Percentiles rank a stretch among this genome's conserved stretches.
Evolutionary conservation across 2,797 vertebrate species (phyloP).

Genomic region (Lepilemur ruficaudatus): DNA sequence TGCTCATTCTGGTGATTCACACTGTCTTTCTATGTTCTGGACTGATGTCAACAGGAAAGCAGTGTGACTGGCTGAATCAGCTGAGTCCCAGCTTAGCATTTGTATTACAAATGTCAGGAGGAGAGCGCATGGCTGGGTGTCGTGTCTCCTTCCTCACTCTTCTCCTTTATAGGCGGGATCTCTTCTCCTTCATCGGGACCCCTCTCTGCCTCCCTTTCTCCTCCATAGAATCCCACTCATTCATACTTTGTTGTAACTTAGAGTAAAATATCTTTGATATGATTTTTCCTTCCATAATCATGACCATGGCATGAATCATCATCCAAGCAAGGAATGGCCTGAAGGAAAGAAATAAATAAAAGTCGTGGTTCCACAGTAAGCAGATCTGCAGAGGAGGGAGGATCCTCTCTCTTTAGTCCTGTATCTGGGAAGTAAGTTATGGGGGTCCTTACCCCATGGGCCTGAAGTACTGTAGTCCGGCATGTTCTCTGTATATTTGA

Average conservation of each 20-base stretch:
- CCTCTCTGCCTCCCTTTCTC: not conserved
- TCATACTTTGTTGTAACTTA: not conserved
- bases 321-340: not conserved
- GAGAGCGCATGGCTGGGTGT: not conserved
- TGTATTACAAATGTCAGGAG: not conserved
- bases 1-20: conserved; percentile 32
- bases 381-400: not conserved
- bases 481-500: not conserved
- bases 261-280: not conserved
- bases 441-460: too few relatives aligned
- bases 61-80: not conserved
- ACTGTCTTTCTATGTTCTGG: not conserved
- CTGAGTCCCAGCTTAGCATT: not conserved
- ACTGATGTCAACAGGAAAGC: not conserved
- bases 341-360: not conserved
- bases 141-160: not conserved
- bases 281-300: not conserved
- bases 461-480: not conserved
- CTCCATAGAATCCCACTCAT: not conserved
- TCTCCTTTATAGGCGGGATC: not conserved
- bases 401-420: not conserved
- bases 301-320: not conserved
- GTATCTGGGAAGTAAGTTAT: not conserved
- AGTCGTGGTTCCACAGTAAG: not conserved
- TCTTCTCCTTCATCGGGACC: not conserved